Evolutionary conservation across 1,140 invertebrate genomes (phyloP).

Genomic region (Oreohelix idahoensis): DNA sequence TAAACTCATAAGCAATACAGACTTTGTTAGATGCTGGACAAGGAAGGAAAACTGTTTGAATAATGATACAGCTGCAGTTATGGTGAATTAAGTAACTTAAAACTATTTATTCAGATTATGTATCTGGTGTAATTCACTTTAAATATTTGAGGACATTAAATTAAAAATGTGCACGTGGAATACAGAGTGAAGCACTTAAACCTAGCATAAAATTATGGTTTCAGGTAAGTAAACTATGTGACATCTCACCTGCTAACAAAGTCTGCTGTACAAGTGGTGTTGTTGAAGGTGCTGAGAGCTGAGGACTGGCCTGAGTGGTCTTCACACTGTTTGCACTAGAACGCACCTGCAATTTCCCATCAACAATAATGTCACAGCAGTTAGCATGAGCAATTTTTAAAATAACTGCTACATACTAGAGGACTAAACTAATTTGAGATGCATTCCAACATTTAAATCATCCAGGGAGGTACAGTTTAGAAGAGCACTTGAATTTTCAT

Average conservation of each 20-base stretch:
- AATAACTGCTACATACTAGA: background rate
- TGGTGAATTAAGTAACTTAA: no score
- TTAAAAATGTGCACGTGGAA: no score
- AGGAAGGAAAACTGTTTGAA: no score
- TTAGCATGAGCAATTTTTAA: background rate
- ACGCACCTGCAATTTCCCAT: conserved; percentile 19
- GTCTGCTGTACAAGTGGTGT: conserved; percentile 45
- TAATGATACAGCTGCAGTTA: no score
- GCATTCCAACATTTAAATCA: background rate
- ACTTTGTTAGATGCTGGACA: no score
- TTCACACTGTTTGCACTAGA: conserved; percentile 53
- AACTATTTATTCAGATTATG: no score
- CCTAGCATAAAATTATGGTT: no score
- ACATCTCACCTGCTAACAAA: conserved; percentile 37
- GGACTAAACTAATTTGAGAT: background rate
- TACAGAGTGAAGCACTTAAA: no score
- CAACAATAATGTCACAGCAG: conserved; percentile 4
- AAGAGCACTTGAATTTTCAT: background rate
- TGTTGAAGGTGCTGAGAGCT: conserved; percentile 36
- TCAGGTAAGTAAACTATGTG: no score
- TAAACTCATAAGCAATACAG: no score
- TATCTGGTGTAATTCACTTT: no score
- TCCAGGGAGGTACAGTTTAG: background rate
- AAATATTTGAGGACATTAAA: no score
- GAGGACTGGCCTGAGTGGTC: conserved; percentile 31